Base-by-base conservation (phyloP, 2,888 invertebrate species). In the Dryobota labecula region DNA sequence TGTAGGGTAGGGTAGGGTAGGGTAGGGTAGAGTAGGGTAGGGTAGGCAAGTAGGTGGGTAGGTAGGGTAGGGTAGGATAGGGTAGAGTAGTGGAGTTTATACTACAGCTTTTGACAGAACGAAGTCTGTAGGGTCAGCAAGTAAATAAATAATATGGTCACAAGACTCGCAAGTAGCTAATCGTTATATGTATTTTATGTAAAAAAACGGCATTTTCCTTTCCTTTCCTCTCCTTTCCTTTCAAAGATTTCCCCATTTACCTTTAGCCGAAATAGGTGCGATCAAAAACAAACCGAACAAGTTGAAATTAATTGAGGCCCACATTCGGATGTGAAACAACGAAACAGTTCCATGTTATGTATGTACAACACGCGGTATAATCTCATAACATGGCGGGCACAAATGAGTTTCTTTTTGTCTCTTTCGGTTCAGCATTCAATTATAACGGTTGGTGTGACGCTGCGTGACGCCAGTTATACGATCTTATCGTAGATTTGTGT, bases 371-470 rank as follows among this genome's bases (percentile, higher is more conserved):
- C 62, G 78, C 72, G 83, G 84, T 86, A 87, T 89, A 89, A 91
- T 91, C 89, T 88, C 87, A 86, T 86, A 88, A 89, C 88, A 86
- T 85, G 87, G 86, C 83, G 84, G 62, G 83, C 78, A 79, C 83
- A 89, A 90, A 91, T 89, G 88, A 90, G 88, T 88, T 90, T 89
- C 85, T 90, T 90, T 90, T 89, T 86, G 82, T 74, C 78, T 78
- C 80, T 84, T 87, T 86, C 85, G 87, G 89, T 90, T 89, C 86
- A 84, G 84, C 82, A 89, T 91, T 91, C 86, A 90, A 90, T 90
- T 90, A 88, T 84, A 86, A 83, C 84, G 83, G 82, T 84, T 65
- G 24, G 51, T 15, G 54, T 85, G 84, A 77, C 73, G 71, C 70
- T 80, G 67, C 73, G 36, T 71, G 57, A 65, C 67, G 75, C 60